Base-by-base conservation (phyloP, 1,140 invertebrate genomes). In the Cherax destructor region DNA sequence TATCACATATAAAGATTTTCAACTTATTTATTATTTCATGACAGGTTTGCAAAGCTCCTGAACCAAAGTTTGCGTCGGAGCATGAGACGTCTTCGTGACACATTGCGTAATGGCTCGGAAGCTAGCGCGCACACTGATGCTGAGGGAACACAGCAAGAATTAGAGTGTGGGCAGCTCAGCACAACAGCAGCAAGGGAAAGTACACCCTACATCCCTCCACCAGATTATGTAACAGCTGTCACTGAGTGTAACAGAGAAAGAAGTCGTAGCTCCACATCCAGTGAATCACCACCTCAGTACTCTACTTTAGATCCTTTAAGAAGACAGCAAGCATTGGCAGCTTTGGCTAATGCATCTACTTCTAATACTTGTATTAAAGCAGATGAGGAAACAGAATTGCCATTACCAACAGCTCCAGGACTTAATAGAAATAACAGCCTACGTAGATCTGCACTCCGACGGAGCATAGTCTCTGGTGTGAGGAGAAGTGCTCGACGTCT, bases 21-120 rank as follows among this genome's bases (percentile, higher is more conserved):
- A 56, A 13, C 52, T 56, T 56, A 21, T 21, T 79, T 41, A 59
- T 87, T 72, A n/a, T 16, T 87, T 49, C 41, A 61, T 77, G 52
- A n/a, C 93, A 96, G 97, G 80, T 96, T 97, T 88, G 97, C 97
- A 5, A 98, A 98, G 93, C 95, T 98, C 92, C 94, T 98, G 56
- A 95, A 97, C 1, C 96, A 97, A 93, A 97, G 97, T 93, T 96
- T 98, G 52, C 94, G 97, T n/a, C 95, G 97, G 61, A 98, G 97
- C 94, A 96, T 98, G 74, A 95, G 97, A 69, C 95, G 97, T 78
- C 95, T 97, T 61, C 95, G 93, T 41, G 76, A 77, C 52, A 91
- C 90, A 0, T 11, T 91, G 18, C 90, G 91, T 30, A 47, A 49
- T 49, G 49, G 59, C 65, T 13, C 65, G 79, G 77, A 85, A 56